Conservation (phyloP, 2,888 invertebrate genomes). For the Epicampocera succincta region DNA sequence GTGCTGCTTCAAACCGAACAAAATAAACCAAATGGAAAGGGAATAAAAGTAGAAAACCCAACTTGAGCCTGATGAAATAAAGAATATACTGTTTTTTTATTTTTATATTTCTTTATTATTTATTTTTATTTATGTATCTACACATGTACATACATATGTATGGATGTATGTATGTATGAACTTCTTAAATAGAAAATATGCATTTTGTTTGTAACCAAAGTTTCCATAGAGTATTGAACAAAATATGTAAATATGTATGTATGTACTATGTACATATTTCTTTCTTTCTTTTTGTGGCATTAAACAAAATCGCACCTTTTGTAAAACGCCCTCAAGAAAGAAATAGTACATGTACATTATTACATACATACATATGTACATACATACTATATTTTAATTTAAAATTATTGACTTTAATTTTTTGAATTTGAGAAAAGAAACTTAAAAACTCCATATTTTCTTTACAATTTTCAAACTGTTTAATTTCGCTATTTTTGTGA, state of each 20-base stretch:
- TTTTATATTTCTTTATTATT: neutral
- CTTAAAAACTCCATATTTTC: slow-evolving; percentile 61
- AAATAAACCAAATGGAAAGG: no score
- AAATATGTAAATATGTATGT: neutral
- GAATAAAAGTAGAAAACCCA: no score
- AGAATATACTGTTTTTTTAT: no score
- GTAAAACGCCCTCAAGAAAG: slow-evolving; percentile 44
- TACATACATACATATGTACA: no score
- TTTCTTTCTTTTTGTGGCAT: slow-evolving; percentile 19
- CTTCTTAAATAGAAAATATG: slow-evolving; percentile 63
- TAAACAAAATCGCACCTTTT: slow-evolving; percentile 64
- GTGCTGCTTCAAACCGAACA: no score
- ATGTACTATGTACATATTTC: slow-evolving; percentile 35
- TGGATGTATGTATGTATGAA: slow-evolving; percentile 20
- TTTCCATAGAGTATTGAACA: neutral
- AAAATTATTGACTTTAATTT: no score
- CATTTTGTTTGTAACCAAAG: slow-evolving; percentile 27
- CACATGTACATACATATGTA: neutral
- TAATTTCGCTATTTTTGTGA: slow-evolving; percentile 62
- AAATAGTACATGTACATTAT: no score
- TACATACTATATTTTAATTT: no score
- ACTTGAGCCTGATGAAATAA: no score
- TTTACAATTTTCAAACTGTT: slow-evolving; percentile 58
- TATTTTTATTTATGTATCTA: slow-evolving; percentile 36
- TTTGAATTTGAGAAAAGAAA: neutral